These are phyloP conservation scores for Microcebus murinus DNA, from an alignment of 2,113 vertebrate genomes.

Conservation along the genomic window DNA sequence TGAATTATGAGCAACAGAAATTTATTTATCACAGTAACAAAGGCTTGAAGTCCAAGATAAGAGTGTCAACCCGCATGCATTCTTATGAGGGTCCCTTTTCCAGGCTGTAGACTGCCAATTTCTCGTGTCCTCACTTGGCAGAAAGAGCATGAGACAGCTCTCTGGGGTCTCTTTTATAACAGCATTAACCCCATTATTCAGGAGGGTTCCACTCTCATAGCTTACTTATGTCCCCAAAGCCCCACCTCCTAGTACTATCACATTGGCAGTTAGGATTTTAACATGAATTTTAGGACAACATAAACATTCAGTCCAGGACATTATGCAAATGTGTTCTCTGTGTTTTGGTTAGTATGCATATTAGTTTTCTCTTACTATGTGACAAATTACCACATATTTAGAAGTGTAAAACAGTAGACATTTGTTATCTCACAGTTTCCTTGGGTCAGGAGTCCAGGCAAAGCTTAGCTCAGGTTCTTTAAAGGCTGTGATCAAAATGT, in stretches of 20 bases:
- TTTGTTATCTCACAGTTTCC: neutral
- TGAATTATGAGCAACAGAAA: neutral
- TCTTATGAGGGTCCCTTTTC: neutral
- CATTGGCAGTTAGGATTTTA: neutral
- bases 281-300: neutral
- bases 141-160: neutral
- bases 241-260: neutral
- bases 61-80: neutral
- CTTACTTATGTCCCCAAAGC: neutral
- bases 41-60: neutral
- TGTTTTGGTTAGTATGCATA: neutral
- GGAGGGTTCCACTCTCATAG: neutral
- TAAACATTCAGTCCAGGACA: neutral
- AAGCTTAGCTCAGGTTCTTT: neutral
- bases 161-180: neutral
- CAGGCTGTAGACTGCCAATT: neutral
- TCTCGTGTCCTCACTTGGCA: neutral
- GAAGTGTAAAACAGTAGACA: neutral
- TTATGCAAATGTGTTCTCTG: neutral
- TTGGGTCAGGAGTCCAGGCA: neutral
- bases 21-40: neutral
- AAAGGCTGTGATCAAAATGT: neutral
- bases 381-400: neutral
- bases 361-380: neutral
- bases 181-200: neutral